Evolutionary conservation across 37 sponge, comb jelly and placozoan genomes (phyloP).

Genomic region (Tethya wilhelma): DNA sequence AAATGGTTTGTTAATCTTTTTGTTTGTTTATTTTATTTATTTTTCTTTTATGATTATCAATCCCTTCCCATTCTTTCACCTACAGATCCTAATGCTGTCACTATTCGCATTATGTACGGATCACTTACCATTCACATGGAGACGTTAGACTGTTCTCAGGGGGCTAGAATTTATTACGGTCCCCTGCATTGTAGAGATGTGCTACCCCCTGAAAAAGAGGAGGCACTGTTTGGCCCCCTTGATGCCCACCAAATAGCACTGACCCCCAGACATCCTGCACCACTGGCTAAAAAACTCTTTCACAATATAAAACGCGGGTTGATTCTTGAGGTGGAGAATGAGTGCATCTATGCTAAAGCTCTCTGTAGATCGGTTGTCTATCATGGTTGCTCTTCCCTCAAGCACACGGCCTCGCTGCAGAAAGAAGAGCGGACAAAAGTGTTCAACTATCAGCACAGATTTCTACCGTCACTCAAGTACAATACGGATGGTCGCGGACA

Average conservation of each 20-base stretch:
- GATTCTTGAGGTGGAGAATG: conserved; percentile 40
- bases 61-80: neutral
- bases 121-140: conserved; percentile 71
- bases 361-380: conserved; percentile 51
- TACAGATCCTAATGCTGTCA: conserved; percentile 46
- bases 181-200: conserved; percentile 61
- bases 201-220: conserved; percentile 36
- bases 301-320: conserved; percentile 47
- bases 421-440: conserved; percentile 51
- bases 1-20: conserved; percentile 28
- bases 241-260: conserved; percentile 50
- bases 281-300: conserved; percentile 42
- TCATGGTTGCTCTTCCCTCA: conserved; percentile 49
- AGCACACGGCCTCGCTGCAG: conserved; percentile 19
- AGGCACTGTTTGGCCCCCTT: conserved; percentile 62
- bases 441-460: conserved; percentile 38
- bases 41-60: neutral
- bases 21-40: neutral
- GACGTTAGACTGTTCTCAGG: conserved; percentile 59
- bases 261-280: conserved; percentile 60
- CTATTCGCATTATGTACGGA: conserved; percentile 52
- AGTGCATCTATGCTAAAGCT: conserved; percentile 48
- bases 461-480: conserved; percentile 50
- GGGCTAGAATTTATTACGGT: conserved; percentile 57
- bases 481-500: conserved; percentile 22